phyloP scores from a whole-genome alignment of 2,888 invertebrate species.

The Troides helena region DNA sequence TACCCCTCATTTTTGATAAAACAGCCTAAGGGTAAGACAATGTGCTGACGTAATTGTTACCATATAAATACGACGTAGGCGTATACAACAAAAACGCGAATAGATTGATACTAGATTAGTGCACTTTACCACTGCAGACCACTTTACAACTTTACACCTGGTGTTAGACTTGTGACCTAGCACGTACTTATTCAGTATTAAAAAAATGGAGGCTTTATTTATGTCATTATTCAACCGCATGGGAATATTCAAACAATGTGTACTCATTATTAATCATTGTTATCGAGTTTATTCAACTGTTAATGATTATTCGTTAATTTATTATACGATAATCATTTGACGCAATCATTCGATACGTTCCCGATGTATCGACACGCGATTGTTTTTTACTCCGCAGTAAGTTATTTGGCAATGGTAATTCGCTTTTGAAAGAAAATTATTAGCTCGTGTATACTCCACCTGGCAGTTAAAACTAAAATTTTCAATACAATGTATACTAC shows the following conservation, averaged over 20 bases:
- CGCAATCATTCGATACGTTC: slow-evolving; percentile 30
- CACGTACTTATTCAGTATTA: not conserved
- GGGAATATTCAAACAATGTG: slow-evolving; percentile 16
- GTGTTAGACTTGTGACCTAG: no score
- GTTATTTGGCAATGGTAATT: slow-evolving; percentile 6
- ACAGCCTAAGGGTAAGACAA: no score
- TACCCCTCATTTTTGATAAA: no score
- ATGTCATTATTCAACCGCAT: slow-evolving; percentile 11
- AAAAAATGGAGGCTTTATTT: not conserved
- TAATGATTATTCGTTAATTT: slow-evolving; percentile 21
- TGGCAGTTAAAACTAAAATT: not conserved
- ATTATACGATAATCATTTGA: slow-evolving; percentile 28
- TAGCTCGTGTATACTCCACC: not conserved
- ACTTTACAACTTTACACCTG: no score
- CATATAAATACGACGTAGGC: no score
- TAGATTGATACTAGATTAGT: no score
- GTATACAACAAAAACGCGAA: no score
- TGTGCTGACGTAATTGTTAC: no score
- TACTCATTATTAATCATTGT: slow-evolving; percentile 13
- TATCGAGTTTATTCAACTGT: slow-evolving; percentile 25
- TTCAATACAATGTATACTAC: not conserved
- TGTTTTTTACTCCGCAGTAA: slow-evolving; percentile 5
- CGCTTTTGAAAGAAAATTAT: not conserved
- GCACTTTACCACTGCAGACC: no score
- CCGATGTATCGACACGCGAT: slow-evolving; percentile 27